These are phyloP conservation scores for Cuniculus paca DNA, from an alignment of 2,797 vertebrate species.

Conservation along the genomic window DNA sequence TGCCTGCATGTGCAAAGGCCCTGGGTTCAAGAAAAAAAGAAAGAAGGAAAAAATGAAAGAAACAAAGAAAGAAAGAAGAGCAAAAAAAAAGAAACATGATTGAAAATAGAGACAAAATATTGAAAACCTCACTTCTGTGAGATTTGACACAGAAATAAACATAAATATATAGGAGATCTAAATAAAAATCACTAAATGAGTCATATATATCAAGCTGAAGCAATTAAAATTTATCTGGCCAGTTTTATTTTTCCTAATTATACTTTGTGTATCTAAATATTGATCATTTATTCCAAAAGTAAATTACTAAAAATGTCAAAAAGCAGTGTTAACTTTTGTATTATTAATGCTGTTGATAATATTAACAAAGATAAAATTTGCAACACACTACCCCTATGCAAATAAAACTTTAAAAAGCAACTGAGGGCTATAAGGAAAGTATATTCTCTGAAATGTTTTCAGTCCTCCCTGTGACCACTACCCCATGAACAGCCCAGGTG, in stretches of 20 bases:
- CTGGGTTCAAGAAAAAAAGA: neutral
- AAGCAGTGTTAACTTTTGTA: neutral
- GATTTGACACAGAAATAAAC: neutral
- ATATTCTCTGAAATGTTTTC: neutral
- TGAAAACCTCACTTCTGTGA: neutral
- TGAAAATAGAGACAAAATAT: neutral
- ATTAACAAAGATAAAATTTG: slow-evolving; percentile 20
- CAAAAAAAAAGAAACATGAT: neutral
- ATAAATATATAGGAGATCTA: neutral
- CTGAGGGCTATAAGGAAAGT: neutral
- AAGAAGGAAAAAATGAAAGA: too few species aligned
- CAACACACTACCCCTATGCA: neutral
- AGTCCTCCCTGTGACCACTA: neutral
- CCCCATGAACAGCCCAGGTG: neutral
- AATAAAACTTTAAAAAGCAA: neutral
- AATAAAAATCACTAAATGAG: neutral
- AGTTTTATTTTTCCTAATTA: neutral
- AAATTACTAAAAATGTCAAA: slow-evolving; percentile 7
- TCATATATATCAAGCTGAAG: neutral
- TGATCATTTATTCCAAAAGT: neutral
- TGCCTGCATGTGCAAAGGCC: neutral
- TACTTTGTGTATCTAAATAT: neutral
- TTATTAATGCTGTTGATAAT: neutral
- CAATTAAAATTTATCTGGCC: neutral
- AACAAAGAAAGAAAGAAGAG: neutral